Evolutionary conservation across 2,888 invertebrate species (phyloP).

Genomic region (Papilio elwesi): DNA sequence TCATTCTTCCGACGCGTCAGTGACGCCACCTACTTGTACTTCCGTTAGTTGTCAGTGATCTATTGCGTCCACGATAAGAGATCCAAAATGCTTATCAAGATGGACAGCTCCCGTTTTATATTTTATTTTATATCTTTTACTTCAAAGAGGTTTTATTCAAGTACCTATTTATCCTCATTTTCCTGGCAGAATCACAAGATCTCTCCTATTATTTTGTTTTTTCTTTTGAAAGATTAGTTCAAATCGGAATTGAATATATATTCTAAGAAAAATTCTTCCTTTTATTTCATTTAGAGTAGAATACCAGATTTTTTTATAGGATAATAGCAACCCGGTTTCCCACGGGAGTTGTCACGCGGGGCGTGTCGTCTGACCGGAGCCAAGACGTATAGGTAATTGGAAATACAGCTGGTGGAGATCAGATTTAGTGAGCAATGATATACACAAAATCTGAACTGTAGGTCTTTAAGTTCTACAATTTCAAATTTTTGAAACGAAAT

Average conservation of each 20-base stretch:
- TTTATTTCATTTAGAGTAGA: neutral
- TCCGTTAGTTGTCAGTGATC: constrained; percentile 4
- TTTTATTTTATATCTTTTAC: neutral
- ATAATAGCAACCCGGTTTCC: no score
- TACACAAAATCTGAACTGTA: no score
- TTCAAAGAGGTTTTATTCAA: constrained; percentile 12
- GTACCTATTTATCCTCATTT: neutral
- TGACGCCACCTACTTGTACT: neutral
- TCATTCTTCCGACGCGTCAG: neutral
- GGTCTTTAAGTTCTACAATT: no score
- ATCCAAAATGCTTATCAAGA: neutral
- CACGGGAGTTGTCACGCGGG: no score
- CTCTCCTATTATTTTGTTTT: neutral
- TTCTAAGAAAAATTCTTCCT: no score
- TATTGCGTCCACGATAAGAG: neutral
- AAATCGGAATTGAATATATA: neutral
- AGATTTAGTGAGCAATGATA: no score
- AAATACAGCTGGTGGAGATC: no score
- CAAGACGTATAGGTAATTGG: no score
- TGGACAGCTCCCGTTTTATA: neutral
- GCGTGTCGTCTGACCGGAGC: no score
- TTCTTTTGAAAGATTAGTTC: neutral
- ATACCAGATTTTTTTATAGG: no score
- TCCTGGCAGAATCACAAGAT: neutral
- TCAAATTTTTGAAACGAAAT: no score